Conservation (phyloP, 2,797 vertebrate species). For the Coracias cyanogaster region DNA sequence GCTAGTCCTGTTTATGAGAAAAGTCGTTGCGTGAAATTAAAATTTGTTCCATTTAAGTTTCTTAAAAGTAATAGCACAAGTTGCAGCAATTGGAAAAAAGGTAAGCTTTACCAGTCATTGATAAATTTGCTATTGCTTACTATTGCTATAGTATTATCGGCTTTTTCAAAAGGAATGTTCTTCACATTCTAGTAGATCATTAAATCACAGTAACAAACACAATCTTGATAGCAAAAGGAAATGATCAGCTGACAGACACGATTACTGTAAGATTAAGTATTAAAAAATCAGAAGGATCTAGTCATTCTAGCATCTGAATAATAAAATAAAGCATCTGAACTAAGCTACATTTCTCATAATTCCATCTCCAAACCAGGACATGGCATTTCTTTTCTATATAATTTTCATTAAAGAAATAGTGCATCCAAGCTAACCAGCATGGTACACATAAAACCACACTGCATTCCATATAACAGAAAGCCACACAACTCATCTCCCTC, state of each 20-base stretch:
- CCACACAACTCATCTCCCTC: not conserved
- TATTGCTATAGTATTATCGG: not conserved
- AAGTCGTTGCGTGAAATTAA: not conserved
- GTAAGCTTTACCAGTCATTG: not conserved
- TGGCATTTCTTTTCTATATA: not conserved
- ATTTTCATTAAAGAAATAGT: not conserved
- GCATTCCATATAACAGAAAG: not conserved
- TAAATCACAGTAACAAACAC: not conserved
- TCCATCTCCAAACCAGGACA: not conserved
- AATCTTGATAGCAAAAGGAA: not conserved
- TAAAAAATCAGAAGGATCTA: not conserved
- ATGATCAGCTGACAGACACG: not conserved
- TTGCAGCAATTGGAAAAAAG: not conserved
- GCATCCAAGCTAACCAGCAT: not conserved
- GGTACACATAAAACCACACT: not conserved
- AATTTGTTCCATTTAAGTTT: not conserved
- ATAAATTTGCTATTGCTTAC: not conserved
- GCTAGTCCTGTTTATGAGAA: not conserved
- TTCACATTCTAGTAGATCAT: not conserved
- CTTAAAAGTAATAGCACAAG: not conserved
- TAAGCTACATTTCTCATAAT: not conserved
- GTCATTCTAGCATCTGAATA: not conserved
- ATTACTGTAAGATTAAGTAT: not conserved
- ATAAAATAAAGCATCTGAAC: not conserved
- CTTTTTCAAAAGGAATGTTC: not conserved